Conservation (phyloP, 2,888 invertebrate species). For the Idaea aversata region DNA sequence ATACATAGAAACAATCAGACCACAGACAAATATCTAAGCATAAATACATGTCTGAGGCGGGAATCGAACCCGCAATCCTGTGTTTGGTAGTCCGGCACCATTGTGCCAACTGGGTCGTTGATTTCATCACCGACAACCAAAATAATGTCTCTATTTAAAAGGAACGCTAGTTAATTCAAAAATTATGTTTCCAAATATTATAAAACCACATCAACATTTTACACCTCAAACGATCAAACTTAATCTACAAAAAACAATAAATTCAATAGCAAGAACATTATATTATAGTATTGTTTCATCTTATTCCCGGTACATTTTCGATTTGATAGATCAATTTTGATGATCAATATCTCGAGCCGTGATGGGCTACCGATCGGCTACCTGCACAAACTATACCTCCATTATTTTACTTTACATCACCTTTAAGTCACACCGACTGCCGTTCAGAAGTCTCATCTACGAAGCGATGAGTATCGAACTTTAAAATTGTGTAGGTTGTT, state of each 20-base stretch:
- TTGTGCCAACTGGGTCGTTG: no score
- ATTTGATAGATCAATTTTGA: slow-evolving; percentile 79
- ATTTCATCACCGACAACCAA: background rate
- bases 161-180: background rate
- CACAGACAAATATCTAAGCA: no score
- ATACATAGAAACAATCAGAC: no score
- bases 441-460: slow-evolving; percentile 42
- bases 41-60: no score
- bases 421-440: slow-evolving; percentile 38
- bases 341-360: slow-evolving; percentile 74
- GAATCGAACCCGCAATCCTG: no score
- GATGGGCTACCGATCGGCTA: slow-evolving; percentile 72
- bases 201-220: slow-evolving; percentile 10
- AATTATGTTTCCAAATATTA: background rate
- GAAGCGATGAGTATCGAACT: slow-evolving; percentile 54
- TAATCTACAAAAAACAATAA: slow-evolving; percentile 56
- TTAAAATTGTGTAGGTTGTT: slow-evolving; percentile 34
- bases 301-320: slow-evolving; percentile 77
- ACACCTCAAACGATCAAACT: slow-evolving; percentile 35
- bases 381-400: slow-evolving; percentile 47
- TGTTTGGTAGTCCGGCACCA: no score
- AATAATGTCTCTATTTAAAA: slow-evolving; percentile 29
- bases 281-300: slow-evolving; percentile 64
- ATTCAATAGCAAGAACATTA: slow-evolving; percentile 52
- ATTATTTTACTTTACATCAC: slow-evolving; percentile 62